Evolutionary conservation across 2,888 invertebrate species (phyloP), one percentile per base, ranked within the genome.

Genomic region (Tricholauxania praeusta): DNA sequence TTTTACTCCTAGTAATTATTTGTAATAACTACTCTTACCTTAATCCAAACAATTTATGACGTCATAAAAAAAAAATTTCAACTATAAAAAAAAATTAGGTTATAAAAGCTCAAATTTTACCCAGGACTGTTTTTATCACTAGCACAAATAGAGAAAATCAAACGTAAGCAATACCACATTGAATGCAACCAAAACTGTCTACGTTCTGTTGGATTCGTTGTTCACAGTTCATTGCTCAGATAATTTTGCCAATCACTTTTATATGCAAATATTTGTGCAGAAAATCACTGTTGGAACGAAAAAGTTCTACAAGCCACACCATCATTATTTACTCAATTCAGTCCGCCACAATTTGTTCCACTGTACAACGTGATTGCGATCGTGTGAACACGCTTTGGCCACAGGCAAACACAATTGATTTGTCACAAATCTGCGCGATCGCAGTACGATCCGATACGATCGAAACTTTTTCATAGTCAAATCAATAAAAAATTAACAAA

Each of bases 371-470:
- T 73, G 77, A 77, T 73, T 71, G 75, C 76, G 76, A 76, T 75
- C 77, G 75, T 74, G 74, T 73, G 71, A 76, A 75, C 74, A 75
- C 79, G 78, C 74, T 77, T 67, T 69, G 73, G 75, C 74, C 75
- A 72, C 78, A 66, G 81, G 82, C 83, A 80, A 78, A 78, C 64
- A 78, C 76, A 85, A 85, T 84, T 82, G 84, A 84, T 85, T 85
- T 84, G 84, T 84, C 82, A 82, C 84, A 84, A 80, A 77, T 71
- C 52, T 47, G 48, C 51, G 62, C 63, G 55, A 66, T 19, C 3
- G 22, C 7, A 10, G 57, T 10, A 19, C 74, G 65, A 73, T 73
- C n/a, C 74, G 74, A 70, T 73, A 66, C 74, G 73, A 74, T 73
- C 72, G 71, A 49, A 71, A 75, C 28, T 75, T 73, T 69, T 72